Percentiles rank a stretch among this genome's conserved stretches.
Evolutionary conservation across 2,888 invertebrate genomes (phyloP).

Genomic region (Aplocera efformata): DNA sequence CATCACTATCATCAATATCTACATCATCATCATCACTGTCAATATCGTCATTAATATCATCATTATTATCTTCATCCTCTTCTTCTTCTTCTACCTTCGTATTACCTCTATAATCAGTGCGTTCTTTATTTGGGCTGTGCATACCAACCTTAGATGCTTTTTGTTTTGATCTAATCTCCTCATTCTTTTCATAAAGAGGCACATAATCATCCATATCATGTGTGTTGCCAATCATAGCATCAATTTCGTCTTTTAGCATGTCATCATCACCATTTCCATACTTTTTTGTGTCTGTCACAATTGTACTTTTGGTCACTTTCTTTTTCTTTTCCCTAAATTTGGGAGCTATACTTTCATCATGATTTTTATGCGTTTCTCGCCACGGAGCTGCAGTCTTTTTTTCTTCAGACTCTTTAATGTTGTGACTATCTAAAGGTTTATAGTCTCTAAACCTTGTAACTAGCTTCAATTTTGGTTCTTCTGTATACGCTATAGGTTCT

Average conservation of each 20-base stretch:
- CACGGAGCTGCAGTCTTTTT: constrained; percentile 14
- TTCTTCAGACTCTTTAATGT: constrained; percentile 17
- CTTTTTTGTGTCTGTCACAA: constrained; percentile 67
- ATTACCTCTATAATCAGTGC: constrained; percentile 29
- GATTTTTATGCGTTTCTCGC: not conserved
- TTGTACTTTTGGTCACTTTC: constrained; percentile 61
- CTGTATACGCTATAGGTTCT: constrained; percentile 31
- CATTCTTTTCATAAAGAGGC: constrained; percentile 61
- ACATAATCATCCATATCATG: constrained; percentile 63
- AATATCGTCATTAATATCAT: constrained; percentile 32
- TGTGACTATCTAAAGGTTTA: constrained; percentile 29
- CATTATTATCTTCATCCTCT: constrained; percentile 31
- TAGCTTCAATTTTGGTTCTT: constrained; percentile 46
- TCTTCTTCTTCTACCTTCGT: constrained; percentile 25
- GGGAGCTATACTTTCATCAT: constrained; percentile 32
- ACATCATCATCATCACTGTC: constrained; percentile 34
- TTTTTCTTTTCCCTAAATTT: constrained; percentile 68
- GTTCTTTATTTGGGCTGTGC: constrained; percentile 25
- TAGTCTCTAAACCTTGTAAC: constrained; percentile 57
- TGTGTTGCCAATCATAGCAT: constrained; percentile 60
- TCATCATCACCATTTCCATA: constrained; percentile 63
- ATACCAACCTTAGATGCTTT: constrained; percentile 27
- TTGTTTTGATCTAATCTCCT: constrained; percentile 27
- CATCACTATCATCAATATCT: constrained; percentile 29
- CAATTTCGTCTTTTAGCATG: constrained; percentile 58